A percentile compares a stretch with the other conserved stretches of the same genome.
Evolutionary conservation across 2,797 vertebrate genomes (phyloP).

Genomic region (Sphaeramia orbicularis): DNA sequence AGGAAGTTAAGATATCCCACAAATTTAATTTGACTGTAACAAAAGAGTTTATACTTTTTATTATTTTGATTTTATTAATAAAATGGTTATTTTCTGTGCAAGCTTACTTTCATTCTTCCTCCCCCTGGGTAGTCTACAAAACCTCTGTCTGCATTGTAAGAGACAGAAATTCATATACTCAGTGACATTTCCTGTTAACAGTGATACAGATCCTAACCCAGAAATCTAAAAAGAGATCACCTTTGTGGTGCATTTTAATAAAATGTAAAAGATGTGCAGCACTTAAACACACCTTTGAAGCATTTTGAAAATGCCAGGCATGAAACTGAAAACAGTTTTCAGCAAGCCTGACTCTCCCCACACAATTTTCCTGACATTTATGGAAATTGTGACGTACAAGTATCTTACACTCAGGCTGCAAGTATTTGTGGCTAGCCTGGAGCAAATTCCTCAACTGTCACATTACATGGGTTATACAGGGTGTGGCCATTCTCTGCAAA

Average conservation of each 20-base stretch:
- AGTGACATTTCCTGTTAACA: background rate
- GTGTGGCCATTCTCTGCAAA: conserved; percentile 64
- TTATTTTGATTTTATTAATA: background rate
- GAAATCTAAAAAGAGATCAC: background rate
- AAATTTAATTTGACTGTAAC: background rate
- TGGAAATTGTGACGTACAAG: conserved; percentile 60
- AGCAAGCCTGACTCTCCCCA: conserved; percentile 20
- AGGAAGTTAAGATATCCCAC: background rate
- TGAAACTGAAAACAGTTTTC: conserved; percentile 44
- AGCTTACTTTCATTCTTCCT: background rate
- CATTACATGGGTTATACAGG: conserved; percentile 68
- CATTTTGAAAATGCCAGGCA: conserved; percentile 40
- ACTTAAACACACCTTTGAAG: conserved; percentile 10
- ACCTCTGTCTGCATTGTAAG: background rate
- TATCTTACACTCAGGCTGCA: conserved; percentile 70
- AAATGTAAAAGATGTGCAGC: background rate
- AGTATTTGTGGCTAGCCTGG: conserved; percentile 80
- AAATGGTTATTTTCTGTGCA: background rate
- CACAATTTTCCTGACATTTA: conserved; percentile 54
- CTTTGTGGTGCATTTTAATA: background rate
- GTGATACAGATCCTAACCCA: background rate
- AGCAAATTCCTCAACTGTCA: conserved; percentile 81
- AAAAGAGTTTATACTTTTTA: background rate
- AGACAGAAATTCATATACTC: background rate
- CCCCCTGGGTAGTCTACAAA: background rate